phyloP scores from a whole-genome alignment of 2,888 invertebrate species.

The Alsophila aescularia region DNA sequence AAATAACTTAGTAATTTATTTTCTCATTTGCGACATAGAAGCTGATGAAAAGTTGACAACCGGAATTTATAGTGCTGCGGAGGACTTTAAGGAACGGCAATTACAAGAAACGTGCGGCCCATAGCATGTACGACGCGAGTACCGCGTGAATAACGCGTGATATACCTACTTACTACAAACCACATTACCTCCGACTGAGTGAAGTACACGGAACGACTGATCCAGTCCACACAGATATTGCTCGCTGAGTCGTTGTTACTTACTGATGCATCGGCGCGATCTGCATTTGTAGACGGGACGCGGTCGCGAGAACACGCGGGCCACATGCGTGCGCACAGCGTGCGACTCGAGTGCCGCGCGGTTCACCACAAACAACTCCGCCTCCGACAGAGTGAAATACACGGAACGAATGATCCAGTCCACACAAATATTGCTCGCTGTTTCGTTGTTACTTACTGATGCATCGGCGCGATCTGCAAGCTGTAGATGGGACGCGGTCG shows the following conservation, averaged over 20 bases:
- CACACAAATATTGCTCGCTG: conserved; percentile 87
- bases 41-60: no score
- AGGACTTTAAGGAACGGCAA: no score
- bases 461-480: conserved; percentile 90
- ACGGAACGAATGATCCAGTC: conserved; percentile 95
- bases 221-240: conserved; percentile 93
- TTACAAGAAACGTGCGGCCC: no score
- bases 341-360: conserved; percentile 87
- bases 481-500: conserved; percentile 85
- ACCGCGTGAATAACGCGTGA: no score
- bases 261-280: conserved; percentile 90
- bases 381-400: conserved; percentile 90
- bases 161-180: no score
- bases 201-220: neutral
- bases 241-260: conserved; percentile 77
- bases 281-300: conserved; percentile 87
- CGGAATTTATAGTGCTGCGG: no score
- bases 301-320: conserved; percentile 82
- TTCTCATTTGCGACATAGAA: no score
- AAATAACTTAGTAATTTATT: no score
- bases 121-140: no score
- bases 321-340: conserved; percentile 79
- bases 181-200: no score
- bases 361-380: conserved; percentile 83
- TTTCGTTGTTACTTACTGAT: conserved; percentile 80